Conservation (phyloP, 1,140 invertebrate genomes). For the Diabrotica virgifera region DNA sequence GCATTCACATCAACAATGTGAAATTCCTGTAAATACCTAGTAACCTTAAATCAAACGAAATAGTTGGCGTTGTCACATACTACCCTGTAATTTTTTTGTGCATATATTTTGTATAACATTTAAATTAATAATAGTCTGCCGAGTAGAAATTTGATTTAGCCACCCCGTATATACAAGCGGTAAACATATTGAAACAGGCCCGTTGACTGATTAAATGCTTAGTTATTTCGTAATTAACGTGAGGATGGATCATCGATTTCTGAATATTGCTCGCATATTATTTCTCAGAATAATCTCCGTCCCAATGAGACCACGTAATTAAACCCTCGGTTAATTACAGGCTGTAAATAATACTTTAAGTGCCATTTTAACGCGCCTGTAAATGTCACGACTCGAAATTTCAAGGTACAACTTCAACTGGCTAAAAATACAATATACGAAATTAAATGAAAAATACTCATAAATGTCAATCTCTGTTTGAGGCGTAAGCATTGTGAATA, state of each 20-base stretch:
- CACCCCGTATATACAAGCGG: no score
- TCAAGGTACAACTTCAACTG: conserved; percentile 19
- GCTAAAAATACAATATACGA: conserved; percentile 26
- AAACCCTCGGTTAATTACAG: conserved; percentile 42
- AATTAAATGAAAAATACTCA: conserved; percentile 36
- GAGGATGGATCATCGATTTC: conserved; percentile 9
- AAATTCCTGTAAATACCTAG: no score
- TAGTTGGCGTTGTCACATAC: no score
- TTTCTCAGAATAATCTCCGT: conserved; percentile 29
- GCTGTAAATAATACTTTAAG: conserved; percentile 45
- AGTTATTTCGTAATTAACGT: conserved; percentile 9
- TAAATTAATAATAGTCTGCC: no score
- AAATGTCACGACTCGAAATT: conserved; percentile 44
- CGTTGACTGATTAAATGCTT: conserved; percentile 5
- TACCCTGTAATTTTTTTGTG: no score
- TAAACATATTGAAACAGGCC: not conserved
- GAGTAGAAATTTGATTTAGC: no score
- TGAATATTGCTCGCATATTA: conserved; percentile 9
- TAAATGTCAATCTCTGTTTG: conserved; percentile 36
- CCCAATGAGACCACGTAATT: conserved; percentile 41
- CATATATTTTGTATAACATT: no score
- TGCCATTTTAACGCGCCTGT: conserved; percentile 43
- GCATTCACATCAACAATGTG: no score
- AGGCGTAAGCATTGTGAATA: not conserved
- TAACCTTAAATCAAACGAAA: no score